Conservation (phyloP, 2,888 invertebrate genomes). For the Agrochola lota region DNA sequence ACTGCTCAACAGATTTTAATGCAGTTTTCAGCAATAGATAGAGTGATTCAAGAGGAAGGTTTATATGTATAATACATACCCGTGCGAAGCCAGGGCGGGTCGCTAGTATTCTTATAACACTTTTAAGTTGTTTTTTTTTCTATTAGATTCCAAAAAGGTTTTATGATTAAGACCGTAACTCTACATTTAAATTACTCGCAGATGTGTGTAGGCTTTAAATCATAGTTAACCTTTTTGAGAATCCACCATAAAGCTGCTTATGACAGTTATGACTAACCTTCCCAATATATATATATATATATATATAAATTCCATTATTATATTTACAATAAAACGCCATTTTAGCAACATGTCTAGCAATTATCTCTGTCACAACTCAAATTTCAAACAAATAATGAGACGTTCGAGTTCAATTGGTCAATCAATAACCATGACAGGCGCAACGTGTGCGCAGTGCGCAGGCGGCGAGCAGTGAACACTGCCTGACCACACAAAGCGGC, state of each 20-base stretch:
- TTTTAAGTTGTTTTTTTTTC: background rate
- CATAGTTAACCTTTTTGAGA: slow-evolving; percentile 25
- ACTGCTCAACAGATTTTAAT: too few relatives aligned
- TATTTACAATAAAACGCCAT: slow-evolving; percentile 44
- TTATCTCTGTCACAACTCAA: slow-evolving; percentile 72
- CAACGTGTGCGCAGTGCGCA: slow-evolving; percentile 50
- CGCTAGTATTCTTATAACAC: background rate
- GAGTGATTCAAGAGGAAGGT: too few relatives aligned
- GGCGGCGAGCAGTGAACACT: slow-evolving; percentile 70
- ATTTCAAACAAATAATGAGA: slow-evolving; percentile 74
- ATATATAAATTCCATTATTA: slow-evolving; percentile 11
- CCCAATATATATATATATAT: slow-evolving; percentile 1
- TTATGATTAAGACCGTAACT: background rate
- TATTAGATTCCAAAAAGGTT: slow-evolving; percentile 3
- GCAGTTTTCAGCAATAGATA: too few relatives aligned
- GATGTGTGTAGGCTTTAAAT: slow-evolving; percentile 19
- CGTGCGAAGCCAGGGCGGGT: too few relatives aligned
- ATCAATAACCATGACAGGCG: slow-evolving; percentile 77
- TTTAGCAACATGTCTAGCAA: slow-evolving; percentile 67
- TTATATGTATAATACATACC: too few relatives aligned
- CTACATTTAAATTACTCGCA: background rate
- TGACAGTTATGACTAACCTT: slow-evolving; percentile 4
- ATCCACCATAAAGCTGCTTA: slow-evolving; percentile 1
- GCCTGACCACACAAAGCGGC: slow-evolving; percentile 42
- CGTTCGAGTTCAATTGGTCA: slow-evolving; percentile 76